Base-by-base conservation (phyloP, 2,113 vertebrate species). In the Polyodon spathula region DNA sequence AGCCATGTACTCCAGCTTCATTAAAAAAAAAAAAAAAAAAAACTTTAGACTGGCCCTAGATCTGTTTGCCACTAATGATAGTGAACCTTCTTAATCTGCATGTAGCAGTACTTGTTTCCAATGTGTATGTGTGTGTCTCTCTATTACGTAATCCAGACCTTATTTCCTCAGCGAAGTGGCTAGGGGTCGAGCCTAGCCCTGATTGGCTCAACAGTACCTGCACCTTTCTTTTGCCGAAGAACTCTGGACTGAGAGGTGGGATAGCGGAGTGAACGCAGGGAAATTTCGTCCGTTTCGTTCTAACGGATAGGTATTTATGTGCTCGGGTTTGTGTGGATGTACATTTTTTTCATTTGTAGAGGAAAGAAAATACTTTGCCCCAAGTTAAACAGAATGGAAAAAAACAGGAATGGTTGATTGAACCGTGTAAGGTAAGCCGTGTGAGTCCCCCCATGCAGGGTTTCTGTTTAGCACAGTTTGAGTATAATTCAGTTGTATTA, bases 291-390 rank as follows among this genome's bases (percentile, higher is more conserved):
- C 93, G 85, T 97, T 95, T 95, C 92, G 93, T 95, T 97, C 96
- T 98, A 93, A 80, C 93, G 92, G 94, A 97, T 98, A 98, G 96
- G 96, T 98, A 98, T 98, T 98, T 98, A 97, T 97, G 93, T 93
- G 88, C 84, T 93, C 89, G 93, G 92, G 95, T 93, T 95, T 95
- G 93, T 97, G 96, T 96, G 93, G 94, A 92, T 97, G 92, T 96
- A 90, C 92, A 88, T 85, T 92, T 84, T 90, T 92, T 91, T 82
- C 89, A 90, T 88, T 92, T 89, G 73, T 90, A 92, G 83, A 91
- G 82, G 78, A 90, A 84, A 75, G 81, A 84, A 81, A 81, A 2
- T 54, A 44, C 76, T 78, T 81, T 79, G 80, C 78, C 79, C 76
- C 81, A 80, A 81, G 82, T 86, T 83, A 74, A 85, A 83, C 81